Conservation (phyloP, 1,140 invertebrate species). For the Temnothorax curvispinosus region DNA sequence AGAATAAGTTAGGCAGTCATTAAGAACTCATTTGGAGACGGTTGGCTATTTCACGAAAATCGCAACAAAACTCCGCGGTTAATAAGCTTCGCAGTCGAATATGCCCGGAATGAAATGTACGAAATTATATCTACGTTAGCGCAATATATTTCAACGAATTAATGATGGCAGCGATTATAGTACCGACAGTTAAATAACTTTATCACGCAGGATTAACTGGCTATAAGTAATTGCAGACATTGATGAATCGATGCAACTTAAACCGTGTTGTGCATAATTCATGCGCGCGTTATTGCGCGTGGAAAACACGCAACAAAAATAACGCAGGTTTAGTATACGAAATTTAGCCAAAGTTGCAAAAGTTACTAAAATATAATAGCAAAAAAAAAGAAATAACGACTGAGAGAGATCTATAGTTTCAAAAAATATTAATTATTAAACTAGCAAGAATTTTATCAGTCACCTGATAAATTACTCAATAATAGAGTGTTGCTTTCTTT, state of each 20-base stretch:
- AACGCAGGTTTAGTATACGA: neutral
- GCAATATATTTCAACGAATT: constrained; percentile 44
- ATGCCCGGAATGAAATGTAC: constrained; percentile 16
- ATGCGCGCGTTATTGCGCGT: constrained; percentile 30
- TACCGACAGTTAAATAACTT: constrained; percentile 58
- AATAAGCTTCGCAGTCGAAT: constrained; percentile 27
- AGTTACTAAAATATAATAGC: neutral
- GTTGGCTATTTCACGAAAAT: constrained; percentile 22
- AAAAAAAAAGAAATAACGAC: neutral
- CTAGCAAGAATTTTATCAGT: neutral
- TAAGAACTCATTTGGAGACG: constrained; percentile 50
- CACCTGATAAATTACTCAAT: neutral
- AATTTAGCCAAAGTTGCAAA: neutral
- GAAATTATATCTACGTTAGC: constrained; percentile 32
- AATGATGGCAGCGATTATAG: constrained; percentile 43
- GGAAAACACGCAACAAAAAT: constrained; percentile 4
- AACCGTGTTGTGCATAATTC: constrained; percentile 29
- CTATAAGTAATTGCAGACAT: constrained; percentile 50
- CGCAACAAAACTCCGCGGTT: constrained; percentile 30
- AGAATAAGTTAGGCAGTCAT: constrained; percentile 47
- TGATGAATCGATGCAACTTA: constrained; percentile 46
- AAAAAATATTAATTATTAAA: constrained; percentile 1
- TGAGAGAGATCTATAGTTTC: neutral
- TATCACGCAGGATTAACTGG: constrained; percentile 49
- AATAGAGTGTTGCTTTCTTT: neutral